Conservation (phyloP, 2,113 vertebrate genomes). For the Odobenus rosmarus region DNA sequence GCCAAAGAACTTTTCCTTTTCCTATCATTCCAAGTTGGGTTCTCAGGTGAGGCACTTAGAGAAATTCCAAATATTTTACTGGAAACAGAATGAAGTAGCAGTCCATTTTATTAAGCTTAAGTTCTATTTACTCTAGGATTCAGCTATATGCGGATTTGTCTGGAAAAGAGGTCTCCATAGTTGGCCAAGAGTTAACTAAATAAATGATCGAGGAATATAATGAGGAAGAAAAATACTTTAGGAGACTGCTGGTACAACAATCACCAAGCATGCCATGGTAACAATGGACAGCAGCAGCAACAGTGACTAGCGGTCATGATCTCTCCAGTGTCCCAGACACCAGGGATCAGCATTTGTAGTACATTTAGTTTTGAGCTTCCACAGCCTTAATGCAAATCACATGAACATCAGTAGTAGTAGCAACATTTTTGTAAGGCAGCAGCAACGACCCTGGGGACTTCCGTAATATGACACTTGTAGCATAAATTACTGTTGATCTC, state of each 20-base stretch:
- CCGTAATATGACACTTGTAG: neutral
- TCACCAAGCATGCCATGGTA: no score
- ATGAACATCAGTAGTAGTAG: neutral
- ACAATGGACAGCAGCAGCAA: neutral
- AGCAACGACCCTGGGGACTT: neutral
- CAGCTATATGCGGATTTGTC: neutral
- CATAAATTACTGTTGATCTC: slow-evolving; percentile 7
- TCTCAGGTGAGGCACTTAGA: neutral
- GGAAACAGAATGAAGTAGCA: neutral
- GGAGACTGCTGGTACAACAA: neutral
- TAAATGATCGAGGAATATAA: neutral
- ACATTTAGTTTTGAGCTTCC: neutral
- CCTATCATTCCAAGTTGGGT: neutral
- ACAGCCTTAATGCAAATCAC: neutral
- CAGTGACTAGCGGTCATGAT: neutral
- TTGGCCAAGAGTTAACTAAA: neutral
- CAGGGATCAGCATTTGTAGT: neutral
- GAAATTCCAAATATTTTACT: neutral
- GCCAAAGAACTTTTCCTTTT: neutral
- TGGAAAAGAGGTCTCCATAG: neutral
- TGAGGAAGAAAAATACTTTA: neutral
- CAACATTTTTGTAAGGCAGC: neutral
- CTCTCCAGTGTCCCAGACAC: neutral
- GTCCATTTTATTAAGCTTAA: neutral
- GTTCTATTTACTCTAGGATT: neutral